Evolutionary conservation across 2,888 invertebrate genomes (phyloP).

Genomic region (Parnassius apollo): DNA sequence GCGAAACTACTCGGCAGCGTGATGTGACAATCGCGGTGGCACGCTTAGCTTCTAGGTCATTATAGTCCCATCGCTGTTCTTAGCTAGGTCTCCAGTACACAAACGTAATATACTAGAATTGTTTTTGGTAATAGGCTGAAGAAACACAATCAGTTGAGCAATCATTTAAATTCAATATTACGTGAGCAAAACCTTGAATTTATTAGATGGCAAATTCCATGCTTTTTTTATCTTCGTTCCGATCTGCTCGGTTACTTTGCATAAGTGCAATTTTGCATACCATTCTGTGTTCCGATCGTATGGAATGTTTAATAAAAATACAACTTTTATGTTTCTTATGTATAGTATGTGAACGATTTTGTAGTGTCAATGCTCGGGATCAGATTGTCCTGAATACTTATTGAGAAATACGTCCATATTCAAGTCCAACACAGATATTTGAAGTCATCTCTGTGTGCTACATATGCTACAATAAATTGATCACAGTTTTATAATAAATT

Average conservation of each 20-base stretch:
- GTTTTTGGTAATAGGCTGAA: neutral
- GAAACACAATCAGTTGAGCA: neutral
- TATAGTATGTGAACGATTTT: constrained; percentile 69
- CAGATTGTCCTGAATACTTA: constrained; percentile 34
- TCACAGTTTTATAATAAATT: no score
- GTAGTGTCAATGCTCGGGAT: constrained; percentile 65
- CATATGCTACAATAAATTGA: no score
- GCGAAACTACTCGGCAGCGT: constrained; percentile 36
- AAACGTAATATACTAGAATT: neutral
- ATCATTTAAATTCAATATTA: constrained; percentile 5
- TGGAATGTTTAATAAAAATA: constrained; percentile 72
- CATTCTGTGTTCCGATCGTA: constrained; percentile 45
- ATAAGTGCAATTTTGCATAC: constrained; percentile 27
- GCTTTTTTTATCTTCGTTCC: neutral
- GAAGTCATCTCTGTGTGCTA: no score
- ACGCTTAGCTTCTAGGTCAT: constrained; percentile 50
- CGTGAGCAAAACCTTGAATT: constrained; percentile 2
- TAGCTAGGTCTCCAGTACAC: constrained; percentile 35
- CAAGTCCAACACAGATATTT: no score
- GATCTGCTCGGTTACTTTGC: constrained; percentile 13
- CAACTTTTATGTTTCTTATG: constrained; percentile 73
- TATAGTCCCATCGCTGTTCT: constrained; percentile 47
- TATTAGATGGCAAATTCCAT: constrained; percentile 1
- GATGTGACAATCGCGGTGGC: constrained; percentile 38
- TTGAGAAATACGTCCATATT: no score